A percentile compares a stretch with the other conserved stretches of the same genome.
Evolutionary conservation across 2,797 vertebrate species (phyloP).

Genomic region (Labeo calbasu): DNA sequence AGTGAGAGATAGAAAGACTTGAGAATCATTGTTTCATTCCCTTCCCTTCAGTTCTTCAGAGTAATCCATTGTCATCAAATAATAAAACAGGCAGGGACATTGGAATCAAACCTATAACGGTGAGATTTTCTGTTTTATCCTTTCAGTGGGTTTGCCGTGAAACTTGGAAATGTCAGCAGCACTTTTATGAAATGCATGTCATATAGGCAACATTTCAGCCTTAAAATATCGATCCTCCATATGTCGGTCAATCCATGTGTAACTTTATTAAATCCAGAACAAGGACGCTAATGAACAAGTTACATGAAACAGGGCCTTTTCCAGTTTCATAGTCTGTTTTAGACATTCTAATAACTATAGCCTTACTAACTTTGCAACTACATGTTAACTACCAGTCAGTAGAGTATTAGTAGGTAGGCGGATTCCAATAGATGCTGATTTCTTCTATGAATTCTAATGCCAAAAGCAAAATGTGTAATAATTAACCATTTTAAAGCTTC

Average conservation of each 20-base stretch:
- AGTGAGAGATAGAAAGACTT: conserved; percentile 59
- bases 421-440: background rate
- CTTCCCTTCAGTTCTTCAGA: conserved; percentile 55
- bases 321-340: background rate
- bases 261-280: conserved; percentile 1
- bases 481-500: conserved; percentile 9
- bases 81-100: conserved; percentile 54
- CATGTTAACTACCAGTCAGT: background rate
- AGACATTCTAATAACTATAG: background rate
- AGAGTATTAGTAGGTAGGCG: background rate
- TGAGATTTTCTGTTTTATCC: conserved; percentile 36
- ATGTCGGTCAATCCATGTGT: background rate
- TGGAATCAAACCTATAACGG: conserved; percentile 50
- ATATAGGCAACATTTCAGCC: conserved; percentile 31
- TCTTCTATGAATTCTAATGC: background rate
- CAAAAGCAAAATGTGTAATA: conserved; percentile 10
- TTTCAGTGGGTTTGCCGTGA: conserved; percentile 31
- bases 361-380: background rate
- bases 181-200: conserved; percentile 10
- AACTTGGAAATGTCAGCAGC: conserved; percentile 16
- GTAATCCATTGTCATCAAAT: conserved; percentile 60
- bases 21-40: conserved; percentile 56
- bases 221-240: conserved; percentile 11
- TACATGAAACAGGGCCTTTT: background rate
- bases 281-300: background rate